Evolutionary conservation across 2,888 invertebrate genomes (phyloP).

Genomic region (Mythimna impura): DNA sequence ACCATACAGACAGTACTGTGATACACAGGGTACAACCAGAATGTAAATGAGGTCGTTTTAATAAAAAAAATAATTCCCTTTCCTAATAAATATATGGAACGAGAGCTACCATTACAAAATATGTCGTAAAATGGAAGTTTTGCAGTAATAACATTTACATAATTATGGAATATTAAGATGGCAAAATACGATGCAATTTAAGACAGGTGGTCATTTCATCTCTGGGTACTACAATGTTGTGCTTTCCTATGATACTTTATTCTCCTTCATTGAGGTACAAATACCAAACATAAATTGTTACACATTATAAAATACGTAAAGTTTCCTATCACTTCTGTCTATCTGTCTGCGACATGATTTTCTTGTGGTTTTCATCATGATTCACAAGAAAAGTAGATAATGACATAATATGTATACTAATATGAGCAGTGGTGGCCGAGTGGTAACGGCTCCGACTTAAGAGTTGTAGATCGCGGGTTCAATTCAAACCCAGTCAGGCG

Average conservation of each 20-base stretch:
- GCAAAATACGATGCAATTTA: conserved; percentile 49
- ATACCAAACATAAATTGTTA: too few relatives aligned
- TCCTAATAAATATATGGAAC: conserved; percentile 35
- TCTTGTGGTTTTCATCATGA: too few relatives aligned
- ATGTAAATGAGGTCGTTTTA: conserved; percentile 14
- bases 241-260: not conserved
- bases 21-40: not conserved
- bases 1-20: too few relatives aligned
- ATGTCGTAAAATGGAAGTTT: conserved; percentile 41
- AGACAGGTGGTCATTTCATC: conserved; percentile 31
- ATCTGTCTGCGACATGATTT: too few relatives aligned
- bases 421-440: too few relatives aligned
- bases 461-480: too few relatives aligned
- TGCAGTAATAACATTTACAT: conserved; percentile 46
- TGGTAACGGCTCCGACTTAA: too few relatives aligned
- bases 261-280: not conserved
- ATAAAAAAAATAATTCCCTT: not conserved
- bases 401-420: too few relatives aligned
- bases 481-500: too few relatives aligned
- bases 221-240: conserved; percentile 1
- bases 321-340: not conserved
- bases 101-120: conserved; percentile 34
- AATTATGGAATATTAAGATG: conserved; percentile 51
- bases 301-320: too few relatives aligned
- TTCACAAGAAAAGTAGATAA: too few relatives aligned